Percentiles rank a stretch among this genome's conserved stretches.
Conservation (phyloP, 1,140 invertebrate genomes). For the Panagrolaimus sp. region DNA sequence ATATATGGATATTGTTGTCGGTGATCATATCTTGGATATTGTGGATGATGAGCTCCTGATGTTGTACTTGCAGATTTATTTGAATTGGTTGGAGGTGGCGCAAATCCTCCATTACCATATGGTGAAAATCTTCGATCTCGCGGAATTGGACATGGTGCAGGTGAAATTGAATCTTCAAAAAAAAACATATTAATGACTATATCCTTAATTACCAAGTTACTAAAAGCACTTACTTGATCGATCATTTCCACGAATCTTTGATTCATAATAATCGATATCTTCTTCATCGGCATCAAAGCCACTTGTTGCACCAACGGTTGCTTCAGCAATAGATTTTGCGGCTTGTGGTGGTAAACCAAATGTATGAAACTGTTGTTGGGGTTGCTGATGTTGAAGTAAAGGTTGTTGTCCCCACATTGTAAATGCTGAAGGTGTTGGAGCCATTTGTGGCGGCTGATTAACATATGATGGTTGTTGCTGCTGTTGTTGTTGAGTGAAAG, state of each 20-base stretch:
- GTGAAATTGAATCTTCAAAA: neutral
- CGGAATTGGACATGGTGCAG: neutral
- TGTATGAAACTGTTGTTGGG: neutral
- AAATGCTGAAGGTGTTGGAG: neutral
- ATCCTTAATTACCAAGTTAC: no score
- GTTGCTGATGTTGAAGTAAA: neutral
- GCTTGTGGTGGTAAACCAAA: neutral
- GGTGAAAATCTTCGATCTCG: neutral
- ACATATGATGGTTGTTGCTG: neutral
- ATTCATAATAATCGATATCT: neutral
- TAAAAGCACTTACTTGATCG: no score
- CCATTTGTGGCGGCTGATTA: neutral
- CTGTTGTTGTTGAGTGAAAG: no score
- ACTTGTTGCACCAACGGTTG: neutral
- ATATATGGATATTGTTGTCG: neutral
- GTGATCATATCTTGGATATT: neutral
- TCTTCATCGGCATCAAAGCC: constrained; percentile 5
- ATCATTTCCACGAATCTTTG: no score
- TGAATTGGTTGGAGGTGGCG: neutral
- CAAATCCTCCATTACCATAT: constrained; percentile 11
- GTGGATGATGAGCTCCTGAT: neutral
- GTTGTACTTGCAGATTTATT: neutral
- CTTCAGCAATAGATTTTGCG: neutral
- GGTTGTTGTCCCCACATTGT: neutral
- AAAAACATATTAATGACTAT: no score